These are phyloP conservation scores for Diaphora mendica DNA, from an alignment of 2,888 invertebrate species.

Conservation along the genomic window DNA sequence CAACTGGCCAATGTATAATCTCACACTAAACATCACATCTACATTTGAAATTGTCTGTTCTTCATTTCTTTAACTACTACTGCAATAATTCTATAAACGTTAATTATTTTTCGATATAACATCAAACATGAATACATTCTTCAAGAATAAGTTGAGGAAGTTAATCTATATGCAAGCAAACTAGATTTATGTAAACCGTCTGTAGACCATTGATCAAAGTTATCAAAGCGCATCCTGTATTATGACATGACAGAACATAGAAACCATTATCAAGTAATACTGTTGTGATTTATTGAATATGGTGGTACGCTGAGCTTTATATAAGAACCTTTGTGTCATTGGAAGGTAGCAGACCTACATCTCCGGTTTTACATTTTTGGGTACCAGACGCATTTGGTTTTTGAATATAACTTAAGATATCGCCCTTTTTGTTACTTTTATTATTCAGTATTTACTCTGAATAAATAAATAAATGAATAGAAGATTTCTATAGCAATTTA, in stretches of 20 bases:
- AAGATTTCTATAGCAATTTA: too few relatives aligned
- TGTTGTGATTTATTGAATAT: slow-evolving; percentile 20
- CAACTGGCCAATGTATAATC: background rate
- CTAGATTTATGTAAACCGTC: slow-evolving; percentile 13
- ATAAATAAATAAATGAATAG: too few relatives aligned
- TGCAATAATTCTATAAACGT: background rate
- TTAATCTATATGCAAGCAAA: slow-evolving; percentile 7
- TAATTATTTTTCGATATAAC: background rate
- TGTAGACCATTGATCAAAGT: slow-evolving; percentile 15
- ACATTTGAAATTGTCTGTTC: background rate
- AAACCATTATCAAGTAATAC: slow-evolving; percentile 8
- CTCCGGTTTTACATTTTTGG: too few relatives aligned
- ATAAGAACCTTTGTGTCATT: background rate
- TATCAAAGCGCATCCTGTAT: slow-evolving; percentile 21
- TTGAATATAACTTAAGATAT: too few relatives aligned
- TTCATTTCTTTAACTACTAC: background rate
- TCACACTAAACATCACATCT: background rate
- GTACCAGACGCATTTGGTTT: too few relatives aligned
- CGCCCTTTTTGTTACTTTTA: too few relatives aligned
- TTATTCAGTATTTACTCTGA: too few relatives aligned
- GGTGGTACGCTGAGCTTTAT: background rate
- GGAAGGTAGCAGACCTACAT: too few relatives aligned
- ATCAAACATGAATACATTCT: background rate
- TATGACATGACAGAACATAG: slow-evolving; percentile 20
- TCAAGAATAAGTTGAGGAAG: background rate